Base-by-base conservation (phyloP, 1,140 invertebrate species). In the Drosophila lacertosa region DNA sequence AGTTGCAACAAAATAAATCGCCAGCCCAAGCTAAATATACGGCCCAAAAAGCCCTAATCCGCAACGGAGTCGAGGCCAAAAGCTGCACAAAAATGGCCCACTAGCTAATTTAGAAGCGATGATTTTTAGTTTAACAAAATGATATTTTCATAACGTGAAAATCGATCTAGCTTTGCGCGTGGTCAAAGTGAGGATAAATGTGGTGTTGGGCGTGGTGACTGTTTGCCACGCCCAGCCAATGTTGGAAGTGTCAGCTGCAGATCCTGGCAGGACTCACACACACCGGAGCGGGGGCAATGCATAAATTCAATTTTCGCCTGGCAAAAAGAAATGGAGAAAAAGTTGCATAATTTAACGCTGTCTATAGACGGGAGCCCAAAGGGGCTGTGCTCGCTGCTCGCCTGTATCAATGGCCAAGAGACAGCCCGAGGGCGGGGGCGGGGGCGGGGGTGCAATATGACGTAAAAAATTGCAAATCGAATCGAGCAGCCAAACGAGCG, bases 381-480 rank as follows among this genome's bases (percentile, higher is more conserved):
- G 55, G 48, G 53, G 37, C 10, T 42, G 37, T 26, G 50, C 7
- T 39, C 33, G 33, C n/a, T 53, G 50, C 29, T 62, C n/a, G 33
- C 51, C 37, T 44, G 35, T 24, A 67, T 48, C 42, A 55, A 54
- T 62, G 54, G 11, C 47, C 32, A 72, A 53, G 33, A 26, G 11
- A n/a, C n/a, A n/a, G n/a, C n/a, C n/a, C n/a, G n/a, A n/a, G n/a
- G n/a, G n/a, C n/a, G n/a, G n/a, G n/a, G n/a, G n/a, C n/a, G n/a
- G 54, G 29, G 20, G 4, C 4, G 13, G 39, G 39, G 33, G 35
- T 6, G 20, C 24, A 3, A 40, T 58, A 50, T 66, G 40, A 51
- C 54, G 63, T 75, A 86, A 86, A 84, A 84, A 86, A 86, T 84
- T 86, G 80, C 81, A 84, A 84, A 84, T 84, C 80, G 80, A 84